A percentile compares a stretch with the other conserved stretches of the same genome.
phyloP scores from a whole-genome alignment of 2,888 invertebrate species.

The Tenodera sinensis region DNA sequence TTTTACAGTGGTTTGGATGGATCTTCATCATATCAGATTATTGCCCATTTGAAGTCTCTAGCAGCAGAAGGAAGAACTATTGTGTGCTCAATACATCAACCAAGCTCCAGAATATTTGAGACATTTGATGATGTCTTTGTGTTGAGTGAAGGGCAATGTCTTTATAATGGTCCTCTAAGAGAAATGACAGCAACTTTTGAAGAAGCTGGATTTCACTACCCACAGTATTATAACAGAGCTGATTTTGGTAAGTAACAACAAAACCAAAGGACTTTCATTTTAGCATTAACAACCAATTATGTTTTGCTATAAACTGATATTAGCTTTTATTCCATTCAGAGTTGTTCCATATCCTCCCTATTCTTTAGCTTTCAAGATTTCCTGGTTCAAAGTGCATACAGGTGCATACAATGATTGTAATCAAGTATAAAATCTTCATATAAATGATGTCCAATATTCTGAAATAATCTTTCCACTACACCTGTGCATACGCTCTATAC shows the following conservation, averaged over 20 bases:
- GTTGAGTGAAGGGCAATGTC: constrained; percentile 74
- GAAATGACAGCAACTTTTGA: constrained; percentile 74
- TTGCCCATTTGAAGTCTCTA: constrained; percentile 71
- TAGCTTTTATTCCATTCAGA: no score
- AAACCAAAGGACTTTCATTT: no score
- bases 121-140: constrained; percentile 89
- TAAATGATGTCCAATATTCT: no score
- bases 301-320: no score
- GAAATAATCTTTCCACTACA: no score
- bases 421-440: no score
- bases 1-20: constrained; percentile 78
- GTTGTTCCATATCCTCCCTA: no score
- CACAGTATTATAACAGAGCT: constrained; percentile 92
- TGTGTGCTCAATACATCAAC: constrained; percentile 91
- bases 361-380: no score
- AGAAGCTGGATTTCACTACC: constrained; percentile 73
- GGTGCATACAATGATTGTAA: no score
- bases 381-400: no score
- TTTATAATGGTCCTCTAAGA: constrained; percentile 75
- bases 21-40: constrained; percentile 79
- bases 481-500: no score
- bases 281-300: no score
- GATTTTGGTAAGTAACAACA: constrained; percentile 74
- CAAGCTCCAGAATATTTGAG: constrained; percentile 87
- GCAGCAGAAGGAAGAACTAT: constrained; percentile 82